Conservation (phyloP, 2,797 vertebrate genomes). For the Cuculus canorus region DNA sequence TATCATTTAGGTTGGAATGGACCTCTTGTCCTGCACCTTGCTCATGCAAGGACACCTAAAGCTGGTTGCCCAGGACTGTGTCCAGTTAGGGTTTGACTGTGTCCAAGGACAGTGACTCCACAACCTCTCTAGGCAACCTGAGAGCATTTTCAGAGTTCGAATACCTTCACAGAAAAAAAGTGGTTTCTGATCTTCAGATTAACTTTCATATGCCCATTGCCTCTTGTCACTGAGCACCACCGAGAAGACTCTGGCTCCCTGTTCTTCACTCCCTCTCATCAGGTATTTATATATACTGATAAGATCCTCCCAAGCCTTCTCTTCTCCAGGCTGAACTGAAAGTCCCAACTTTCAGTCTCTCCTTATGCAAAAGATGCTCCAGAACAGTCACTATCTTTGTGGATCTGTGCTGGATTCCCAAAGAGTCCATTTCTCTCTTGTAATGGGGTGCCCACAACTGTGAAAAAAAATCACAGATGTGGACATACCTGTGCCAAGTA, state of each 20-base stretch:
- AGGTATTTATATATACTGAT: not conserved
- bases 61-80: fast-evolving
- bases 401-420: not conserved
- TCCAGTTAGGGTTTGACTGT: not conserved
- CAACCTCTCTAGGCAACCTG: not conserved
- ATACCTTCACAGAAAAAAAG: not conserved
- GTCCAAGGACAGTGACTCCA: not conserved
- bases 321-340: not conserved
- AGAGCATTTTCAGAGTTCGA: not conserved
- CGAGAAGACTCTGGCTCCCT: not conserved
- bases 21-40: not conserved
- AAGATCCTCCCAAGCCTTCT: not conserved
- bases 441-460: not conserved
- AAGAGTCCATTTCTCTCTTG: not conserved
- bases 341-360: not conserved
- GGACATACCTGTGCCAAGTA: not conserved
- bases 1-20: not conserved
- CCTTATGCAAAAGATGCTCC: not conserved
- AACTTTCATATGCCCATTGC: not conserved
- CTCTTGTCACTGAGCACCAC: not conserved
- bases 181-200: not conserved
- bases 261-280: not conserved
- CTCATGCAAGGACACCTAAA: not conserved
- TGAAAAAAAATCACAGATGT: not conserved
- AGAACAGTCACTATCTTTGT: not conserved